Evolutionary conservation across 2,888 invertebrate genomes (phyloP).

Genomic region (Drosophila bunnanda): DNA sequence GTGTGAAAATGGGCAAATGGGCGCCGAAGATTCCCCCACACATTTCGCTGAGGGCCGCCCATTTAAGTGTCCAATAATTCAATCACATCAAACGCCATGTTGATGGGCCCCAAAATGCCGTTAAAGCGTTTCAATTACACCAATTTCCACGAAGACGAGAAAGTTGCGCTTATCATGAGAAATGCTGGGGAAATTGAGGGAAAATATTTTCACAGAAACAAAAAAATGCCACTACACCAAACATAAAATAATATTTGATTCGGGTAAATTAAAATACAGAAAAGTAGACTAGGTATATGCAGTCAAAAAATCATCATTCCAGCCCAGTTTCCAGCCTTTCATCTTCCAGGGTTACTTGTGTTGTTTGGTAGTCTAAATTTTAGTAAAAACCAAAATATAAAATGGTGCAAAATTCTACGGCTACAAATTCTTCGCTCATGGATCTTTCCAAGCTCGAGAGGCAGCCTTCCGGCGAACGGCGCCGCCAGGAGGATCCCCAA

Average conservation of each 20-base stretch:
- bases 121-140: constrained; percentile 77
- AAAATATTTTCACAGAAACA: constrained; percentile 1
- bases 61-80: constrained; percentile 81
- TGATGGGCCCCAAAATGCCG: constrained; percentile 70
- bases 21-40: constrained; percentile 46
- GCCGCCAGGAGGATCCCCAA: not conserved
- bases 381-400: not conserved
- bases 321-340: constrained; percentile 10
- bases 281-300: constrained; percentile 55
- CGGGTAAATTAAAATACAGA: not conserved
- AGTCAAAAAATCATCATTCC: not conserved
- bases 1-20: constrained; percentile 54
- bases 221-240: not conserved
- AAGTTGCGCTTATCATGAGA: constrained; percentile 61
- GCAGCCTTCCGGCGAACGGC: not conserved
- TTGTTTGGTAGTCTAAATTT: constrained; percentile 31
- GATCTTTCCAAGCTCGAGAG: constrained; percentile 34
- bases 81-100: constrained; percentile 76
- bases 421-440: constrained; percentile 8
- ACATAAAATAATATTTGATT: not conserved
- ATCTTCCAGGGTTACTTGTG: constrained; percentile 38
- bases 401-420: not conserved
- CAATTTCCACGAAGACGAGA: constrained; percentile 67
- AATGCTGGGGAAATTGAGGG: constrained; percentile 12
- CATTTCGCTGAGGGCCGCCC: constrained; percentile 62